These are phyloP conservation scores for Drosophila virilis DNA, from an alignment of 1,140 invertebrate genomes.

Conservation along the genomic window DNA sequence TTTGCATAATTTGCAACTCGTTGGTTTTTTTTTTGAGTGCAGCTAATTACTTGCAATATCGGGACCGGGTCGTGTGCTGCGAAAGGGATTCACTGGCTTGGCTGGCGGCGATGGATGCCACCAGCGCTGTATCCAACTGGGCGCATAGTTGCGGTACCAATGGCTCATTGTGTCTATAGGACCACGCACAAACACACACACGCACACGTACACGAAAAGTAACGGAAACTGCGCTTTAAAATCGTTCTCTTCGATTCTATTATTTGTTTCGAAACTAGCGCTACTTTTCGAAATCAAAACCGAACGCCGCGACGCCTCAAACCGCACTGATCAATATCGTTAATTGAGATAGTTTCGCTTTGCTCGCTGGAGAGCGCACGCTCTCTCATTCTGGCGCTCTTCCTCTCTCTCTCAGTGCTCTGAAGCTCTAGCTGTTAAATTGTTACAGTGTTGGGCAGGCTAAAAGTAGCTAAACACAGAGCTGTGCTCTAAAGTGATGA, in stretches of 20 bases:
- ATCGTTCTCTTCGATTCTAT: constrained; percentile 16
- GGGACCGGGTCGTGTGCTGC: constrained; percentile 65
- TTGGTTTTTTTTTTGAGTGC: not conserved
- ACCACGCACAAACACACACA: constrained; percentile 7
- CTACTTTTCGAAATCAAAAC: constrained; percentile 22
- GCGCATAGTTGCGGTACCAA: constrained; percentile 77
- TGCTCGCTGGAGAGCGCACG: not conserved
- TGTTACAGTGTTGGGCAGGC: not conserved
- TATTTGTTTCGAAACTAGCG: constrained; percentile 23
- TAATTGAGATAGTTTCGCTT: constrained; percentile 45
- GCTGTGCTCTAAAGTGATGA: too few relatives aligned
- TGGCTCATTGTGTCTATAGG: constrained; percentile 49
- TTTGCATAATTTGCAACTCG: too few relatives aligned
- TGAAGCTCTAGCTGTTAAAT: not conserved
- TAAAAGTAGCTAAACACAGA: not conserved
- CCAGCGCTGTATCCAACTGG: constrained; percentile 72
- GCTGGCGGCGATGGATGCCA: constrained; percentile 49
- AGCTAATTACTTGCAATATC: constrained; percentile 66
- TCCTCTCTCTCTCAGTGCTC: constrained; percentile 3
- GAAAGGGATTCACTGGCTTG: constrained; percentile 69
- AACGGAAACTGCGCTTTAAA: constrained; percentile 59
- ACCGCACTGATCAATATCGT: constrained; percentile 61
- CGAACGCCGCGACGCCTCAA: constrained; percentile 55
- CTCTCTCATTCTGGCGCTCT: constrained; percentile 5
- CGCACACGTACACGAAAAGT: constrained; percentile 8